phyloP scores from a whole-genome alignment of 2,113 vertebrate species.

The Zingel zingel region DNA sequence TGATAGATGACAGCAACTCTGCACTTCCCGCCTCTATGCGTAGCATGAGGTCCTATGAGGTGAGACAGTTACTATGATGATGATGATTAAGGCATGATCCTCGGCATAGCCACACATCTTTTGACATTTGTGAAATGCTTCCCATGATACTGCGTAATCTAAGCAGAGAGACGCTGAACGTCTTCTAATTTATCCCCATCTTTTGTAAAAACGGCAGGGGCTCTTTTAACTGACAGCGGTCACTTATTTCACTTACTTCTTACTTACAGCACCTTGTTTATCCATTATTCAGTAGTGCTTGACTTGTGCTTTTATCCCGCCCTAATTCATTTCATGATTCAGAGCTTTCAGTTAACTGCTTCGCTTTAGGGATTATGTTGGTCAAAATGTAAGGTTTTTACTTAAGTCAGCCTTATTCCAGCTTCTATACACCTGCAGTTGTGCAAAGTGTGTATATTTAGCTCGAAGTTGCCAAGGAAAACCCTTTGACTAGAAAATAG shows the following conservation, averaged over 20 bases:
- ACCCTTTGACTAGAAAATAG: constrained; percentile 64
- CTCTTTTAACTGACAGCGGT: constrained; percentile 46
- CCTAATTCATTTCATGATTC: constrained; percentile 74
- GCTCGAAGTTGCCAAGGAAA: constrained; percentile 36
- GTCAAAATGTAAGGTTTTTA: constrained; percentile 55
- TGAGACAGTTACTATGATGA: constrained; percentile 67
- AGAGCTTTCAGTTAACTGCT: constrained; percentile 64
- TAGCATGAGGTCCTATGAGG: constrained; percentile 93
- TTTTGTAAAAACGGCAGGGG: constrained; percentile 17
- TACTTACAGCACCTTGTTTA: constrained; percentile 52
- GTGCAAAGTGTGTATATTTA: constrained; percentile 66
- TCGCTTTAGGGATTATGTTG: constrained; percentile 61
- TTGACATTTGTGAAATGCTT: constrained; percentile 2
- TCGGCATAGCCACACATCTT: background rate
- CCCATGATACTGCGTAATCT: background rate
- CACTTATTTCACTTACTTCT: constrained; percentile 42
- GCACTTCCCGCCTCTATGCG: constrained; percentile 89
- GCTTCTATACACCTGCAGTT: constrained; percentile 52
- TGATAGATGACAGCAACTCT: constrained; percentile 86
- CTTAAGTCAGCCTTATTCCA: constrained; percentile 54
- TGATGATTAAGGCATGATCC: background rate
- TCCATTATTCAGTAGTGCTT: constrained; percentile 54
- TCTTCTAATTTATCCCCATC: constrained; percentile 16
- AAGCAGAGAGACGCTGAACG: constrained; percentile 13
- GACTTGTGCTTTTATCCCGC: constrained; percentile 55